Evolutionary conservation across 2,797 vertebrate species (phyloP).

Genomic region (Glyptemys insculpta): DNA sequence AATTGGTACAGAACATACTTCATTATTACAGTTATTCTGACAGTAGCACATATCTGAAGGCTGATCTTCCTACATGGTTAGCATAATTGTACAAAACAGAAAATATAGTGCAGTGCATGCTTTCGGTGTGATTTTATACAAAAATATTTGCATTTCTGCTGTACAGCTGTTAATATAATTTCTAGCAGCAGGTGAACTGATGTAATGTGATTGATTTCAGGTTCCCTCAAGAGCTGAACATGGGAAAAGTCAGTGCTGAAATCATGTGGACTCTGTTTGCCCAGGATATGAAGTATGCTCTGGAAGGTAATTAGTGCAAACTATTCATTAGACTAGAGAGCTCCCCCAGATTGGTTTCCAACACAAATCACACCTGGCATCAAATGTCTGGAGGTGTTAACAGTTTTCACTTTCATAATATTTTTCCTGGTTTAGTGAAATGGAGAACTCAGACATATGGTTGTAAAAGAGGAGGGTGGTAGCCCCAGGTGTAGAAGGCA

Average conservation of each 20-base stretch:
- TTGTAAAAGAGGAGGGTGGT: neutral
- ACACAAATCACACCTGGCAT: neutral
- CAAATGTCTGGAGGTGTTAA: neutral
- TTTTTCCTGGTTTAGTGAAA: rapidly evolving
- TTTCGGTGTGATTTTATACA: neutral
- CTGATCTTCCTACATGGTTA: neutral
- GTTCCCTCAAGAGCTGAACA: slow-evolving; percentile 97
- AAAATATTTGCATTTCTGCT: slow-evolving; percentile 18
- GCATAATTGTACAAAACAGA: neutral
- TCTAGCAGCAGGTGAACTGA: slow-evolving; percentile 43
- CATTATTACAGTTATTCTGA: neutral
- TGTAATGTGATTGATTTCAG: slow-evolving; percentile 80
- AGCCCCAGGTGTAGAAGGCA: neutral
- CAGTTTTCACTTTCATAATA: neutral
- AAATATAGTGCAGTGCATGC: neutral
- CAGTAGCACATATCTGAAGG: neutral
- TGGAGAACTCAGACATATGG: neutral
- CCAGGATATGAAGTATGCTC: slow-evolving; percentile 97
- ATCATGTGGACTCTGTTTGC: slow-evolving; percentile 96
- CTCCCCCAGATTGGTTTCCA: neutral
- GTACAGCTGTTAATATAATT: slow-evolving; percentile 5
- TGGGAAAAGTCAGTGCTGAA: slow-evolving; percentile 94
- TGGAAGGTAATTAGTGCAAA: slow-evolving; percentile 91
- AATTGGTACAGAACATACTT: neutral
- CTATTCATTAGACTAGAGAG: slow-evolving; percentile 1